Evolutionary conservation across 2,113 vertebrate genomes (phyloP).

Genomic region (Pampusana beccarii): DNA sequence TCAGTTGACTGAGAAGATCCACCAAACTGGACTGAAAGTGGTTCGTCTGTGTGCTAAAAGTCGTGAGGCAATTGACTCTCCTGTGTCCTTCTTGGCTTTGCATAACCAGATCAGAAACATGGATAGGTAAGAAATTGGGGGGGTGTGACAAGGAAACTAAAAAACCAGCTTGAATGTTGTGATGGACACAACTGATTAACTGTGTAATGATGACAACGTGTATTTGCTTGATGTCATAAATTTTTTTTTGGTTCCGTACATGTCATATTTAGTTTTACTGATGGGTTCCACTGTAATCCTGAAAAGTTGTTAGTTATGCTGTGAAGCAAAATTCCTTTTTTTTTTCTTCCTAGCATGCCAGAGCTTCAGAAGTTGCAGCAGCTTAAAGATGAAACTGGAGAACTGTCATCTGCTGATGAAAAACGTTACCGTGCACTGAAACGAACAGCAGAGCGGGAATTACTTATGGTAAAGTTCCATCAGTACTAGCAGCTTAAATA

Average conservation of each 20-base stretch:
- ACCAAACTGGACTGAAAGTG: constrained; percentile 95
- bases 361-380: constrained; percentile 98
- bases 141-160: neutral
- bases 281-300: accelerated
- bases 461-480: constrained; percentile 86
- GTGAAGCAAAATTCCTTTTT: neutral
- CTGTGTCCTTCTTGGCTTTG: constrained; percentile 94
- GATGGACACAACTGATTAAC: accelerated
- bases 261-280: neutral
- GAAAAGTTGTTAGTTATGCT: accelerated
- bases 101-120: constrained; percentile 99
- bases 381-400: constrained; percentile 97
- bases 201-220: accelerated
- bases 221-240: too few species aligned
- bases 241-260: neutral
- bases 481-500: neutral
- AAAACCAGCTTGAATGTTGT: accelerated
- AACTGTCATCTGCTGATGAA: constrained; percentile 95
- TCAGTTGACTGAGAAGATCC: constrained; percentile 97
- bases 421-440: constrained; percentile 96
- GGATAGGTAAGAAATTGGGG: constrained; percentile 86
- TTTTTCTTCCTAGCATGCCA: constrained; percentile 83
- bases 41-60: constrained; percentile 98
- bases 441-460: constrained; percentile 91
- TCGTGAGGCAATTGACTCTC: constrained; percentile 95